Conservation (phyloP, 2,888 invertebrate species). For the Drosophila tanythrix region DNA sequence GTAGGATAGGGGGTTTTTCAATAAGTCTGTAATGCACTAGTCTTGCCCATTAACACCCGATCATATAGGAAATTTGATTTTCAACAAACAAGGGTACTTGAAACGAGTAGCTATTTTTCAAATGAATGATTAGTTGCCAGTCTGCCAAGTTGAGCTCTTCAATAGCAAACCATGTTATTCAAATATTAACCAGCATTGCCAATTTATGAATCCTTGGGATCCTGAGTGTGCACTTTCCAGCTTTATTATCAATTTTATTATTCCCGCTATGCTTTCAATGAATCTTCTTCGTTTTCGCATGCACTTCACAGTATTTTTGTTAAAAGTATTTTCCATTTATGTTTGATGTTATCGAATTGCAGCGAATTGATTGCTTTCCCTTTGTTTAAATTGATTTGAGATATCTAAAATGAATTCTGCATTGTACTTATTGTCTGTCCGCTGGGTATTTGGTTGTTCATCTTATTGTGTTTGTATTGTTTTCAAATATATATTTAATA, state of each 20-base stretch:
- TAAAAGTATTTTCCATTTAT: constrained; percentile 7
- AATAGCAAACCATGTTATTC: background rate
- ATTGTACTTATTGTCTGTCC: constrained; percentile 1
- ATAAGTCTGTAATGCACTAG: background rate
- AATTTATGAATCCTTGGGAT: background rate
- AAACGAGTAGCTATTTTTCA: background rate
- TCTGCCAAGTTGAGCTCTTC: background rate
- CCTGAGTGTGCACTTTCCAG: background rate
- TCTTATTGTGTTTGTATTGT: background rate
- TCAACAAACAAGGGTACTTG: background rate
- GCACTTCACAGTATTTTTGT: background rate
- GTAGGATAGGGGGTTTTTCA: background rate
- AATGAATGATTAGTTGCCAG: background rate
- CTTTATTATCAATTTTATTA: constrained; percentile 1
- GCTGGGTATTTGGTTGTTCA: too few relatives aligned
- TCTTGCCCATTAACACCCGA: background rate
- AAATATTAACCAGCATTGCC: background rate
- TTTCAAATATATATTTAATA: background rate
- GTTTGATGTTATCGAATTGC: constrained; percentile 14
- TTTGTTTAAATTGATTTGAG: constrained; percentile 7
- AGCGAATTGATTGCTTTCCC: constrained; percentile 15
- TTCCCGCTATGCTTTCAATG: background rate
- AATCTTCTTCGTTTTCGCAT: background rate
- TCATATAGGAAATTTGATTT: background rate
- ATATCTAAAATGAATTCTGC: constrained; percentile 10